A percentile compares a stretch with the other conserved stretches of the same genome.
Conservation (phyloP, 2,888 invertebrate species). For the Neria commutata region DNA sequence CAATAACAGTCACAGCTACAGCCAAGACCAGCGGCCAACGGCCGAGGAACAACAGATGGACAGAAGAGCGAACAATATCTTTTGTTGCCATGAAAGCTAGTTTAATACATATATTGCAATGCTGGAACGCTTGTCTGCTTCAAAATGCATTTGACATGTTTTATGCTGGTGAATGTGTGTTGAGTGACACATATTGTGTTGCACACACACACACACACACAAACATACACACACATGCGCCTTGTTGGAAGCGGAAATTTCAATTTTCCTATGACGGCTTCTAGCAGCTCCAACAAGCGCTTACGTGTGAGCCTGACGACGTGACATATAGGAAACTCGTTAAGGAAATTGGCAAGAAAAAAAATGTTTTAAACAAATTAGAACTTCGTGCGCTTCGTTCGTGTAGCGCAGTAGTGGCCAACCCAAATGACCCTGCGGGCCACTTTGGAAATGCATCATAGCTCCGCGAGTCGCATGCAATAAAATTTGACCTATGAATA, state of each 20-base stretch:
- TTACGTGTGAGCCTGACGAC: no score
- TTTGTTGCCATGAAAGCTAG: not conserved
- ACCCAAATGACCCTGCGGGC: no score
- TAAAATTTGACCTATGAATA: no score
- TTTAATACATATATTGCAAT: not conserved
- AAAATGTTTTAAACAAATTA: no score
- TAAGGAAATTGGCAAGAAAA: no score
- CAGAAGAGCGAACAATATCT: not conserved
- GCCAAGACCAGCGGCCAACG: not conserved
- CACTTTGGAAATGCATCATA: no score
- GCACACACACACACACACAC: not conserved
- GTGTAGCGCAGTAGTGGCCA: no score
- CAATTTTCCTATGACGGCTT: not conserved
- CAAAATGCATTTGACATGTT: constrained; percentile 20
- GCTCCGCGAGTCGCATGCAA: no score
- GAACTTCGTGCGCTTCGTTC: no score
- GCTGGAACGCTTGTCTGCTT: constrained; percentile 17
- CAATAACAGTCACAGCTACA: constrained; percentile 3
- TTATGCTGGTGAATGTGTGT: no score
- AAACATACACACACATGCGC: not conserved
- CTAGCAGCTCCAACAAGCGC: not conserved
- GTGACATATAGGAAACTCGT: no score
- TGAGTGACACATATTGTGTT: no score
- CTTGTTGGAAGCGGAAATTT: not conserved
- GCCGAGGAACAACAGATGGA: not conserved